Evolutionary conservation across 2,113 vertebrate species (phyloP).

Genomic region (Pongo pygmaeus): DNA sequence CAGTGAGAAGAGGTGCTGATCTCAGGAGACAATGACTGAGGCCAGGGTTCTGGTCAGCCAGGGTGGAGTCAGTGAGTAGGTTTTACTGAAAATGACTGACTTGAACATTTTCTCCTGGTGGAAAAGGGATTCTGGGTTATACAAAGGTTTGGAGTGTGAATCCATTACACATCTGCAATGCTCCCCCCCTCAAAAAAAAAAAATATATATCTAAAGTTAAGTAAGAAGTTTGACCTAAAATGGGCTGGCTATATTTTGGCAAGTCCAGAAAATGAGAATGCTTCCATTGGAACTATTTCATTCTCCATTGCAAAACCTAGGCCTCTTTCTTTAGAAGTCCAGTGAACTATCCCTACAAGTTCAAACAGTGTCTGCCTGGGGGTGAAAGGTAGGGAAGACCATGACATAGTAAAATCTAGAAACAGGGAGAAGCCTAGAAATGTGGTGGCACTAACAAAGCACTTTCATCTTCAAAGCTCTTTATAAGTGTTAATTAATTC

Average conservation of each 20-base stretch:
- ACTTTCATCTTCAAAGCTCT: slow-evolving; percentile 69
- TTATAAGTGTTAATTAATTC: slow-evolving; percentile 66
- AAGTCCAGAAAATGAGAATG: neutral
- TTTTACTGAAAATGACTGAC: neutral
- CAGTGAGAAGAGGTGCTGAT: neutral
- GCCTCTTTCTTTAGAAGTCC: neutral
- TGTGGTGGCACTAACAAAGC: neutral
- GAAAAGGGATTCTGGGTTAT: neutral
- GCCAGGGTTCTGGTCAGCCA: neutral
- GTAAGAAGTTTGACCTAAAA: neutral
- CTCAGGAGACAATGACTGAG: neutral
- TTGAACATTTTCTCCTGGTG: neutral
- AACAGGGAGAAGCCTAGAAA: neutral
- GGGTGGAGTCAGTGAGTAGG: neutral
- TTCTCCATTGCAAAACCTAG: neutral
- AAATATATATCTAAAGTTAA: neutral
- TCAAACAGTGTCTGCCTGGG: neutral
- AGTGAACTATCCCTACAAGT: neutral
- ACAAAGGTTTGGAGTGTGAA: neutral
- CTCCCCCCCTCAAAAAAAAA: neutral
- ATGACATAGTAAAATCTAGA: slow-evolving; percentile 7
- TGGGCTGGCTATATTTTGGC: neutral
- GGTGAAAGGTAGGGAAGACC: too few species aligned
- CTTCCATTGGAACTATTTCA: neutral
- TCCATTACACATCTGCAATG: neutral